Percentiles rank a stretch among this genome's conserved stretches.
phyloP scores from a whole-genome alignment of 2,113 vertebrate genomes.

The Gymnogyps californianus region DNA sequence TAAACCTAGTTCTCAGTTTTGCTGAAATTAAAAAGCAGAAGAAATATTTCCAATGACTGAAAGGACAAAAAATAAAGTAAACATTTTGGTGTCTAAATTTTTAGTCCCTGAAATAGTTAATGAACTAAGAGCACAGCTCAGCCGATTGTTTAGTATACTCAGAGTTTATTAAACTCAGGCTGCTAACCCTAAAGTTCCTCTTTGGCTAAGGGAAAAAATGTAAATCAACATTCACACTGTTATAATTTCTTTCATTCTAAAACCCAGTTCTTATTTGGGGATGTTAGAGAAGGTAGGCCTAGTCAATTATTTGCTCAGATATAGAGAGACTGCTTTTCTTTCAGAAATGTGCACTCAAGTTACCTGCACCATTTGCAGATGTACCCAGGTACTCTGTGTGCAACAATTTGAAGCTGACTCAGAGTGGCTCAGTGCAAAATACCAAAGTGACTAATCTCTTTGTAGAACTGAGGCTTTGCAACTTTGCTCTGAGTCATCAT shows the following conservation, averaged over 20 bases:
- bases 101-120: not conserved
- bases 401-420: conserved; percentile 47
- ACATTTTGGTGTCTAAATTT: not conserved
- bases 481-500: conserved; percentile 51
- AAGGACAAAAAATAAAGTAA: not conserved
- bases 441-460: conserved; percentile 59
- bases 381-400: not conserved
- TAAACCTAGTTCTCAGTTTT: not conserved
- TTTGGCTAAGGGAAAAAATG: not conserved
- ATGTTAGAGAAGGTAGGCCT: not conserved
- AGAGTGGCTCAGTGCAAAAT: conserved; percentile 35
- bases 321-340: not conserved
- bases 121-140: not conserved
- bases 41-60: not conserved
- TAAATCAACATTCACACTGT: not conserved
- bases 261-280: not conserved
- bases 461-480: conserved; percentile 18
- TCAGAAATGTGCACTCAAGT: conserved; percentile 10
- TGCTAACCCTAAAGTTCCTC: not conserved
- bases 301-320: not conserved
- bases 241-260: not conserved
- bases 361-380: not conserved
- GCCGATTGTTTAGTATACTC: not conserved
- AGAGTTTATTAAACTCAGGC: not conserved
- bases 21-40: not conserved